Base-by-base conservation (phyloP, 1,140 invertebrate species). In the Vanessa atalanta region DNA sequence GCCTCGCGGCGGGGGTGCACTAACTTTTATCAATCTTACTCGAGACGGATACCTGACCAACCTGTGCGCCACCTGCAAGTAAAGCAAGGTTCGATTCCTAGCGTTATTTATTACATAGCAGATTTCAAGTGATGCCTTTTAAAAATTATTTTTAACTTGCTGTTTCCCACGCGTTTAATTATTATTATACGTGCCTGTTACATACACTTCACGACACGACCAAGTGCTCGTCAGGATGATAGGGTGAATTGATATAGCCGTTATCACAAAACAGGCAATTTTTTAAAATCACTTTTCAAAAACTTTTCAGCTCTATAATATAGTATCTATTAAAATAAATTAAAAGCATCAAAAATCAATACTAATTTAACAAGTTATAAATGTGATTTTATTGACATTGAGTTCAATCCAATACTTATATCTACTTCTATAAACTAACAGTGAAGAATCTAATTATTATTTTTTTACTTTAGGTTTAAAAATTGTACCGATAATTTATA, bases 1-100 rank as follows among this genome's bases (percentile, higher is more conserved):
- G 73, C 73, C 61, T 55, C 73, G 47, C 73, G 48, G 64, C 73
- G 68, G 73, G 72, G 72, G 73, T 64, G 68, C 73, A 60, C 67
- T 48, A 31, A 16, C 64, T 75, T 75, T 69, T 75, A 75, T 75
- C 73, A 75, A 75, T 75, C 73, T 75, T 69, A 75, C 61, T 65
- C 65, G 51, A 72, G 48, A 71, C 20, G 37, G 23, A 53, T 71
- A 71, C 69, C 69, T 71, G 69, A 26, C 48, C 48, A 61, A 66
- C 71, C 71, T 67, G 71, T 65, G 55, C 13, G 50, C 64, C 53
- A 65, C 70, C 64, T 66, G 64, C 50, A 61, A 68, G 37, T 47
- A 26, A 60, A 69, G 13, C 57, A 26, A 61, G 15, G 26, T 61
- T 23, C 20, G 12, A 60, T 26, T 61, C 57, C 16, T 61, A 26